Percentiles rank a stretch among this genome's conserved stretches.
Conservation (phyloP, 2,797 vertebrate genomes). For the Pangasius larnaudii region DNA sequence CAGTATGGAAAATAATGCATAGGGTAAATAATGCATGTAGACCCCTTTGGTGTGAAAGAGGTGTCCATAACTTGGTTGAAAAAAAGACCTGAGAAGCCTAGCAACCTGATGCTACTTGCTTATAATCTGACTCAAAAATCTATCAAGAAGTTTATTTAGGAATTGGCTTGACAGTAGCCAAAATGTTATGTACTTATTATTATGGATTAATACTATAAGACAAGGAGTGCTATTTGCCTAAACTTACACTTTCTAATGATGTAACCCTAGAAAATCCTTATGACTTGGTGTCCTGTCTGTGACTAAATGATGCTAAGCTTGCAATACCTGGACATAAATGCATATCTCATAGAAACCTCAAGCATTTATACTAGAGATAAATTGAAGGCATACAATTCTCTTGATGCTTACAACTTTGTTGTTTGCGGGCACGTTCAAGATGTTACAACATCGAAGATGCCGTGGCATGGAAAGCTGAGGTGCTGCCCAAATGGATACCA, state of each 20-base stretch:
- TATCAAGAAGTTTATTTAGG: not conserved
- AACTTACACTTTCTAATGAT: not conserved
- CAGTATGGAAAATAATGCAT: not conserved
- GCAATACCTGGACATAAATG: not conserved
- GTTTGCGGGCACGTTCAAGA: not conserved
- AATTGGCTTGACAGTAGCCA: not conserved
- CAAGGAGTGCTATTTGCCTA: not conserved
- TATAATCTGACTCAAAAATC: not conserved
- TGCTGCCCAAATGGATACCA: not conserved
- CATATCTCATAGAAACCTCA: not conserved
- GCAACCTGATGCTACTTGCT: not conserved
- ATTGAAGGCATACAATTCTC: not conserved
- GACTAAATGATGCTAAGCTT: not conserved
- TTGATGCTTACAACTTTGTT: not conserved
- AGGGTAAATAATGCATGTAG: not conserved
- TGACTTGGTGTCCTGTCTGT: not conserved
- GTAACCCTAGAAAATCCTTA: not conserved
- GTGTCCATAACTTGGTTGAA: not conserved
- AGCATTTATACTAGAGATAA: not conserved
- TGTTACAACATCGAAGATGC: not conserved
- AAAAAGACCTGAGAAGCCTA: not conserved
- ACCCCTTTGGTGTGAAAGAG: not conserved
- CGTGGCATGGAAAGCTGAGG: too few species aligned
- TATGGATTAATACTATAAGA: not conserved
- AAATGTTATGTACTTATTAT: not conserved